These are phyloP conservation scores for Novumbra hubbsi DNA, from an alignment of 2,797 vertebrate species.

Conservation along the genomic window DNA sequence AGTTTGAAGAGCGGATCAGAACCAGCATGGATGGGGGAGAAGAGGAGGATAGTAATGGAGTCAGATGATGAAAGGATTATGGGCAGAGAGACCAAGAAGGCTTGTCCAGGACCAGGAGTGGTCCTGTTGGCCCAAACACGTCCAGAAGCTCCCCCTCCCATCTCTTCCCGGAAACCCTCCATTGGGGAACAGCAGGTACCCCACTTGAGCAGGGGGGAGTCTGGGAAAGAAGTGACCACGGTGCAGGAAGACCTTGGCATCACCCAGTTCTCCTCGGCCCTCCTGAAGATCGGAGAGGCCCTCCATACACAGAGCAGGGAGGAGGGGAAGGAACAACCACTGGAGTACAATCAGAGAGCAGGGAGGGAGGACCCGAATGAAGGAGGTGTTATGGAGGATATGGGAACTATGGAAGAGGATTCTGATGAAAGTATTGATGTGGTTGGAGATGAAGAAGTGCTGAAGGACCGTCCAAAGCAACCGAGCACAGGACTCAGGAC, in stretches of 20 bases:
- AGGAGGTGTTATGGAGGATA: conserved; percentile 8
- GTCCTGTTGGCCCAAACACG: background rate
- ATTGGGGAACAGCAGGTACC: background rate
- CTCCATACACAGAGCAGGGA: background rate
- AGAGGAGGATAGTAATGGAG: background rate
- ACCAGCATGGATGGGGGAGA: background rate
- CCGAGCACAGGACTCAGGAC: background rate
- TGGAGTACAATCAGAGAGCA: background rate
- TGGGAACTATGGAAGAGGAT: conserved; percentile 18
- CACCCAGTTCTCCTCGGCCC: background rate
- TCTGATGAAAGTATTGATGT: background rate
- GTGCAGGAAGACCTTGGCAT: conserved; percentile 17
- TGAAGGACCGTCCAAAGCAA: background rate
- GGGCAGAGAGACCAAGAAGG: background rate
- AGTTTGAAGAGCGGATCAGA: conserved; percentile 5
- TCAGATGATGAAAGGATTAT: background rate
- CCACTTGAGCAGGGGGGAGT: background rate
- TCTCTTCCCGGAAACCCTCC: background rate
- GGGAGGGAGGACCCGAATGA: background rate
- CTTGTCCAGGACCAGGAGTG: background rate
- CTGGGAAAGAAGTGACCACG: background rate
- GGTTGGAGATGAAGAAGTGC: background rate
- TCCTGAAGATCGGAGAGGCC: background rate
- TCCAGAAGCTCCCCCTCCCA: background rate
- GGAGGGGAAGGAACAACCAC: conserved; percentile 13